Evolutionary conservation across 2,113 vertebrate species (phyloP), one percentile per base, ranked within the genome.

Genomic region (Myanophis thanlyinensis): DNA sequence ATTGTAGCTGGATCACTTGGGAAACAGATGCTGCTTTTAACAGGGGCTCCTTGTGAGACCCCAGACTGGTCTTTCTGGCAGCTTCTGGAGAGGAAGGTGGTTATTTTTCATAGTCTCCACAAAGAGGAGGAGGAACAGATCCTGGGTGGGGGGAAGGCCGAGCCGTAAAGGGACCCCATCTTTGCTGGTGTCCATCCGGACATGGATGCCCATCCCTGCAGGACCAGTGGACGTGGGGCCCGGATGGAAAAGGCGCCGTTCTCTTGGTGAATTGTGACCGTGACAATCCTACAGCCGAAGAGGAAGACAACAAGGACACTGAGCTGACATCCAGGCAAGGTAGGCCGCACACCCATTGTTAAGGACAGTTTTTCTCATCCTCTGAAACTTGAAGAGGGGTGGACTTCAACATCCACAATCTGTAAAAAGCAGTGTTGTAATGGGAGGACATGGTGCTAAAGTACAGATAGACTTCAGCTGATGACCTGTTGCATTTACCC

Each of bases 211-310:
- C 48, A 1, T 52, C 12, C 54, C 9, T 12, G 12, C 91, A 99
- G 99, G 94, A 94, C 2, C 97, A 95, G 0, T 99, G 99, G 98
- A 97, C 95, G 0, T 99, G 98, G 99, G 99, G 98, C 1, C 97
- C 98, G 0, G 49, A 96, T 0, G 98, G 98, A 0, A 98, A 98
- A 0, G 99, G 99, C 0, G 98, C 98, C 93, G 93, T 99, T 91
- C 95, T 99, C 15, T 96, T 99, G 40, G 98, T 99, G 86, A 99
- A 99, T 96, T 98, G 98, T 4, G 98, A 98, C 96, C 96, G 95
- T 0, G 97, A 98, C 0, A 49, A 93, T 0, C 0, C 22, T 0
- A 6, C 1, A 10, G 5, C 6, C 0, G 0, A 0, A 0, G 9
- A 3, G 0, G 13, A 3, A 13, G 94, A 95, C 47, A 91, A 67